Conservation (phyloP, 2,888 invertebrate genomes). For the Callinectes sapidus region DNA sequence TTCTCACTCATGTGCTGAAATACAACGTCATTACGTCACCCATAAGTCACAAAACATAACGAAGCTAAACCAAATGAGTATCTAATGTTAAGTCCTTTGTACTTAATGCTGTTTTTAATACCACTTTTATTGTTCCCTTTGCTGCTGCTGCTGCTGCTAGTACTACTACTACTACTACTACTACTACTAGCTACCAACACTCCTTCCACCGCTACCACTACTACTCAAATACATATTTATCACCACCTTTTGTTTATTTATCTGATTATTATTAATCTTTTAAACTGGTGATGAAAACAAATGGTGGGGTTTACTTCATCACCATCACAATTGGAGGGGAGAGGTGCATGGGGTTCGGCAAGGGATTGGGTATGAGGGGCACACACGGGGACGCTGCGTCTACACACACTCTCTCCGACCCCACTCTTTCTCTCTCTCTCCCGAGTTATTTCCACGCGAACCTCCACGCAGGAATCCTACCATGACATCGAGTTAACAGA, state of each 20-base stretch:
- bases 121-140: background rate
- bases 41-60: background rate
- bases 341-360: background rate
- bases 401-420: background rate
- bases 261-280: background rate
- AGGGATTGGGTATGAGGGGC: background rate
- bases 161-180: background rate
- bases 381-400: background rate
- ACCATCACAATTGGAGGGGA: background rate
- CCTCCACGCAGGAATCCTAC: background rate
- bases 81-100: background rate
- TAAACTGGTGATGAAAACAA: background rate
- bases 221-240: background rate
- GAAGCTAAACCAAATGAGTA: background rate
- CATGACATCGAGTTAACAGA: conserved; percentile 9
- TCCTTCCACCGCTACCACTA: background rate
- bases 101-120: background rate
- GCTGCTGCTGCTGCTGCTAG: background rate
- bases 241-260: background rate
- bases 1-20: background rate
- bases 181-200: background rate
- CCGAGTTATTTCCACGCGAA: background rate
- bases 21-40: background rate
- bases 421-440: background rate
- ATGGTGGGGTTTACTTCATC: background rate